A percentile compares a stretch with the other conserved stretches of the same genome.
phyloP scores from a whole-genome alignment of 2,113 vertebrate genomes.

The Chaetodon auriga region DNA sequence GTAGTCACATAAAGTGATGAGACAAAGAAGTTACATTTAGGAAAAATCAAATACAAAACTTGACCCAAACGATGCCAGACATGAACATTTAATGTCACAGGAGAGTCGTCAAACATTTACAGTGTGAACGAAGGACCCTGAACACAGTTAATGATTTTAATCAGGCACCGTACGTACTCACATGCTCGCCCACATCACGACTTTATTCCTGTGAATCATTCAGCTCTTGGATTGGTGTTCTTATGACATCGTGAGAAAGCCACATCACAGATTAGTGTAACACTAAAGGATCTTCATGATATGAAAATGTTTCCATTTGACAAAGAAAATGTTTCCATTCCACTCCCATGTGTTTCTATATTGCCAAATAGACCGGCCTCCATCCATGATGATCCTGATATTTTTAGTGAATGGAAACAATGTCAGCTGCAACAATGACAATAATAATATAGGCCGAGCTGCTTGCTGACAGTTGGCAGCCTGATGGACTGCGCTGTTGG shows the following conservation, averaged over 20 bases:
- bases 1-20: no score
- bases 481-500: neutral
- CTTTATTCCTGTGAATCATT: constrained; percentile 32
- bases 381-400: neutral
- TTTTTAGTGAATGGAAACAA: constrained; percentile 14
- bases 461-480: neutral
- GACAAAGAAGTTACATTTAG: no score
- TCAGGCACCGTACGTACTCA: neutral
- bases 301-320: constrained; percentile 1
- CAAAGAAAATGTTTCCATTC: neutral
- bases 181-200: constrained; percentile 9
- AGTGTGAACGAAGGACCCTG: neutral
- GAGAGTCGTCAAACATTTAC: neutral
- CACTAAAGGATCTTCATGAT: neutral
- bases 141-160: neutral
- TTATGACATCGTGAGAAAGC: constrained; percentile 23
- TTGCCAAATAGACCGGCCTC: neutral
- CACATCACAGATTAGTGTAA: neutral
- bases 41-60: no score
- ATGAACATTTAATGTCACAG: neutral
- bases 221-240: neutral
- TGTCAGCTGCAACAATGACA: constrained; percentile 6
- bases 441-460: neutral
- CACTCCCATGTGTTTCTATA: neutral
- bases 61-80: neutral